These are phyloP conservation scores for Pinna nobilis DNA, from an alignment of 1,140 invertebrate species.

Conservation along the genomic window DNA sequence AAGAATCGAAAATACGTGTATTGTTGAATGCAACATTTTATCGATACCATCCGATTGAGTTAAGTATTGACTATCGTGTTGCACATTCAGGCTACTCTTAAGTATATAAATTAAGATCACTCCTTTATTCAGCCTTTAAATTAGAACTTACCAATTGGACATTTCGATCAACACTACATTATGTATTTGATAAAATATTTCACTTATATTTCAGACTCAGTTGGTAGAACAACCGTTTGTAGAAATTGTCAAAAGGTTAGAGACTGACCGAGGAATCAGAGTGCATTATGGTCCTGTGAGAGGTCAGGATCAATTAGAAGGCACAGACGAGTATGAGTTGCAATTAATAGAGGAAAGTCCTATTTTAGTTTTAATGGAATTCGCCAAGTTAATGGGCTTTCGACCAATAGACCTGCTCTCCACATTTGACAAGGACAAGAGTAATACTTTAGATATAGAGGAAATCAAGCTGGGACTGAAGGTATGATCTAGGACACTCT, in stretches of 20 bases:
- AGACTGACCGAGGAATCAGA: slow-evolving; percentile 27
- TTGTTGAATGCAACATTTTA: too few species aligned
- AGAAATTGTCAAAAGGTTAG: slow-evolving; percentile 7
- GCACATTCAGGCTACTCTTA: too few species aligned
- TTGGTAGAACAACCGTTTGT: slow-evolving; percentile 41
- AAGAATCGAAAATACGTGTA: too few species aligned
- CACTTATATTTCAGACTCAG: slow-evolving; percentile 32
- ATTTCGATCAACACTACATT: too few species aligned
- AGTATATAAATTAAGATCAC: too few species aligned
- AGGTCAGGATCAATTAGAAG: slow-evolving; percentile 14
- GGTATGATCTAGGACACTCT: slow-evolving; percentile 37
- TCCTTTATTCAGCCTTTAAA: too few species aligned
- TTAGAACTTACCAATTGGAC: too few species aligned
- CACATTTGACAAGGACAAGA: slow-evolving; percentile 61
- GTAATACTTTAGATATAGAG: slow-evolving; percentile 52
- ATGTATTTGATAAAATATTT: not conserved
- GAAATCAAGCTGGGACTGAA: slow-evolving; percentile 61
- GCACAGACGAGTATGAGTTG: slow-evolving; percentile 40
- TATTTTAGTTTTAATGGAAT: slow-evolving; percentile 58
- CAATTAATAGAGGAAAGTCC: slow-evolving; percentile 48
- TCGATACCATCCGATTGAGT: too few species aligned
- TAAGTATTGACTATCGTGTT: too few species aligned
- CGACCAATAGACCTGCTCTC: slow-evolving; percentile 60
- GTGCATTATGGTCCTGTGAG: slow-evolving; percentile 46
- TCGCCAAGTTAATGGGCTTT: slow-evolving; percentile 57